Base-by-base conservation (phyloP, 1,140 invertebrate species). In the Dufourea novaeangliae region DNA sequence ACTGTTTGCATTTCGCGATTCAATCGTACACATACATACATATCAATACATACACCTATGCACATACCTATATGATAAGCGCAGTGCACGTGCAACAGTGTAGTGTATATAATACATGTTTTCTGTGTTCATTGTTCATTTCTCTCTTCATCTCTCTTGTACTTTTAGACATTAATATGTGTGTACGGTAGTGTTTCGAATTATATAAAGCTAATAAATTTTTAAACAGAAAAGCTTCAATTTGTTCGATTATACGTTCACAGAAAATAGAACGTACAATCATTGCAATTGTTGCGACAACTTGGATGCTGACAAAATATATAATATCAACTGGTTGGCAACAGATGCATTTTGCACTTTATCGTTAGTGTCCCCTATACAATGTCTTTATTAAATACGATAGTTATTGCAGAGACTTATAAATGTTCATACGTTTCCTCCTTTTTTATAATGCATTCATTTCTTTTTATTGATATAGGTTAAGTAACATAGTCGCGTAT, bases 271-370 rank as follows among this genome's bases (percentile, higher is more conserved):
- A 50, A n/a, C 20, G 37, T 76, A 44, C n/a, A n/a, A n/a, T 69
- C 57, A 20, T 69, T 39, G 25, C 10, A 39, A 25, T 29, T 50
- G 27, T 46, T 25, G 25, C 20, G 50, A 34, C 1, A 59, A 68
- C 8, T n/a, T 12, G 1, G 10, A 59, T 56, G 56, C 32, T 68
- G 73, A 68, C 50, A 17, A 59, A 34, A 44, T 22, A n/a, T n/a
- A n/a, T n/a, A 37, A 25, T 27, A 68, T 69, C 54, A 32, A 39
- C 29, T 32, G 64, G 54, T 46, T 69, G 54, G 52, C 72, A 44
- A 56, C 72, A 75, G 54, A 76, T 76, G 73, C 32, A 50, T 76
- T 34, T 69, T 61, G 11, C 17, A 61, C 34, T 34, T 76, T 27
- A 69, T 69, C 29, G 73, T 76, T 76, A 76, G 73, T 75, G 29